A percentile compares a stretch with the other conserved stretches of the same genome.
These are phyloP conservation scores for Leptonema lineaticorne DNA, from an alignment of 1,140 invertebrate species.

Conservation along the genomic window DNA sequence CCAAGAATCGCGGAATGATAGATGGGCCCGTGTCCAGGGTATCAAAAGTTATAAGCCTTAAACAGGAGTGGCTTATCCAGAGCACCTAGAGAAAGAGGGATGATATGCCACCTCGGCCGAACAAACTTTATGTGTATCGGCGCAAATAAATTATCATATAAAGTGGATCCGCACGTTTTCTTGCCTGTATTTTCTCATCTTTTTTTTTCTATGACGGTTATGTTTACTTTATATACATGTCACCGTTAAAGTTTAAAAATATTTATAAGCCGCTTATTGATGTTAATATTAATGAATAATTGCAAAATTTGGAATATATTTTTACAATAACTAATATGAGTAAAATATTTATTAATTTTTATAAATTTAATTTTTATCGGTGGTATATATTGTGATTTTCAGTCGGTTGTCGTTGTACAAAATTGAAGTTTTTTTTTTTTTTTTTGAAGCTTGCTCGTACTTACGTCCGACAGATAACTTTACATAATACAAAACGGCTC, in stretches of 20 bases:
- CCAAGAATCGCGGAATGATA: constrained; percentile 25
- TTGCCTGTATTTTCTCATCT: too few relatives aligned
- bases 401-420: background rate
- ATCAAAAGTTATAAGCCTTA: constrained; percentile 31
- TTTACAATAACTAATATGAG: too few relatives aligned
- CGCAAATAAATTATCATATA: constrained; percentile 34
- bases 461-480: constrained; percentile 27
- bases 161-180: constrained; percentile 25
- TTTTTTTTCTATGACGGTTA: too few relatives aligned
- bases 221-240: too few relatives aligned
- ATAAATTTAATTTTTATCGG: too few relatives aligned
- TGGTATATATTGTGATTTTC: background rate
- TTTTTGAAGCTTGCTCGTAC: constrained; percentile 19
- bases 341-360: too few relatives aligned
- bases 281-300: too few relatives aligned
- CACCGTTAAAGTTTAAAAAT: too few relatives aligned
- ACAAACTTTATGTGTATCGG: constrained; percentile 30
- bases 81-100: constrained; percentile 8
- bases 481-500: constrained; percentile 31
- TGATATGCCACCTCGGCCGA: constrained; percentile 2
- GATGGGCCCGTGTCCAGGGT: constrained; percentile 27
- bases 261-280: too few relatives aligned
- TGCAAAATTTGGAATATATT: too few relatives aligned
- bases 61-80: constrained; percentile 29
- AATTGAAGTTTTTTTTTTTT: constrained; percentile 3